Evolutionary conservation across 1,140 invertebrate genomes (phyloP), one percentile per base, ranked within the genome.

Genomic region (Goniozus legneri): DNA sequence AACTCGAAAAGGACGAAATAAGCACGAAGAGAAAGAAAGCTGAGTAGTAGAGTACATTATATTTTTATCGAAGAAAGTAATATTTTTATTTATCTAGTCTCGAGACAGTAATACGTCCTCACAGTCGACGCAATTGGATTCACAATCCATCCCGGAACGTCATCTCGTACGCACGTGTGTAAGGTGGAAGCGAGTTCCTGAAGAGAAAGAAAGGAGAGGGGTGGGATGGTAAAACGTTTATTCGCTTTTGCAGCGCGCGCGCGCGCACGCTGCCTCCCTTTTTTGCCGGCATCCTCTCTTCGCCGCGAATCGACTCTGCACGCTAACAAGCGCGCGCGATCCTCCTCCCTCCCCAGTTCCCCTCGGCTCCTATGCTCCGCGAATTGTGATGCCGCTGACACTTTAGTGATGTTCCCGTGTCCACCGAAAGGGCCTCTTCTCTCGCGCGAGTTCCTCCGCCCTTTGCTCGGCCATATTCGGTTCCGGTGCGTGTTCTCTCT

Each of bases 321-420:
- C 58, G 57, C 65, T 68, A 68, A 68, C 65, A 68, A 68, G 65
- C n/a, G n/a, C n/a, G n/a, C n/a, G n/a, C n/a, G n/a, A n/a, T n/a
- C n/a, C n/a, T n/a, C n/a, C n/a, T n/a, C n/a, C n/a, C n/a, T n/a
- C n/a, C n/a, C n/a, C n/a, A n/a, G n/a, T n/a, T n/a, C n/a, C n/a
- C n/a, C n/a, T n/a, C n/a, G 64, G 53, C 60, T 52, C 56, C 57
- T 64, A 60, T 62, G 58, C 63, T 62, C 56, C 56, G 56, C 64
- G 65, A 68, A 68, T 68, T 68, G 62, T 68, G 65, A 68, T 68
- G 63, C 62, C 54, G 47, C 64, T 68, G 65, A 68, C 65, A 68
- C 65, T 68, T 68, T 68, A 68, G 65, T 65, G 64, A 68, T 68
- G 65, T 66, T 66, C 56, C 56, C 58, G 48, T 52, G 44, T 55